Evolutionary conservation across 1,140 invertebrate genomes (phyloP), one percentile per base, ranked within the genome.

Genomic region (Tachypleus tridentatus): DNA sequence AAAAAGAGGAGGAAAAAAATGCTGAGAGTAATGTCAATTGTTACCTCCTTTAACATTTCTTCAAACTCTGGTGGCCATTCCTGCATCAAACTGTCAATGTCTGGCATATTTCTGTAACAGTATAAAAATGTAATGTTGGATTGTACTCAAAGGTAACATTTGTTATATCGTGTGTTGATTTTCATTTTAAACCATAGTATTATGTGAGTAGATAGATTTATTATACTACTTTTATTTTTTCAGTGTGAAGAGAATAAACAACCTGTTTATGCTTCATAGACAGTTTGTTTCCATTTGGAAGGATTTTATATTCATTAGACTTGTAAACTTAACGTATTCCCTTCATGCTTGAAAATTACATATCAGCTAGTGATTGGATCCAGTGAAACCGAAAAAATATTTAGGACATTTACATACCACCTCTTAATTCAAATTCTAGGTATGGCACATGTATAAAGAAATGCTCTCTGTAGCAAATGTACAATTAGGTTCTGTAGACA

Each of bases 1-100:
- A 29, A 29, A 29, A 29, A 29, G 29, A 29, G 29, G 29, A 29
- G 29, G 29, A 29, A 29, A 29, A 29, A 29, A 29, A 29, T 1
- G 29, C 29, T 29, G 29, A 29, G 29, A 29, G 9, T 49, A 60
- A 47, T n/a, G 54, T 67, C 58, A 61, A 50, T 54, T 65, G 61
- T 67, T 61, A 80, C 75, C 53, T 87, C 82, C 73, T 88, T 89
- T 0, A 96, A 77, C 3, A 85, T 81, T 63, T 86, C 84, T 75
- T 96, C 93, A 74, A 95, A 84, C 56, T 91, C 84, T 53, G 85
- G 78, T 0, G 91, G 90, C 95, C 95, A 98, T 75, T 97, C 91
- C 77, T 97, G 89, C 84, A 98, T 91, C 56, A 99, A 76, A 3
- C 78, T 80, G 71, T 98, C 96, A 68, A 98, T 87, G 75, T 97